Evolutionary conservation across 2,113 vertebrate species (phyloP), one percentile per base, ranked within the genome.

Genomic region (Neolamprologus devosi): DNA sequence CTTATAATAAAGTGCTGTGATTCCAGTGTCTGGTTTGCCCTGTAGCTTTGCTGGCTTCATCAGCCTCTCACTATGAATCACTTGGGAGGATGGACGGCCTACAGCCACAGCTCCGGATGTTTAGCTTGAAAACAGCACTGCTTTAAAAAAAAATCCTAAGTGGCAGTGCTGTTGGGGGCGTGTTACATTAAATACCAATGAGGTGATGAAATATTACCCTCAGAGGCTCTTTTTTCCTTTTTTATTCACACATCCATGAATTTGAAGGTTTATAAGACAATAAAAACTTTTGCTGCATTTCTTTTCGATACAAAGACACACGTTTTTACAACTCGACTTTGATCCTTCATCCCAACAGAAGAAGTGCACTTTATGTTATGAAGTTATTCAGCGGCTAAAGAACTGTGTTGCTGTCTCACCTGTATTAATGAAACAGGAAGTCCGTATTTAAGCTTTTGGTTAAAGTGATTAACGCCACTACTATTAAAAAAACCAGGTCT

Each of bases 131-230:
- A 17, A 78, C 70, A 78, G 23, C 23, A 28, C 70, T 65, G 42
- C 58, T 35, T 49, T 23, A 3, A 37, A 23, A 12, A 40, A 33
- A 19, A 35, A n/a, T 30, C n/a, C 55, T 9, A n/a, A 65, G 37
- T 81, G 47, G 23, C 60, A 81, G 84, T 4, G 5, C 42, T 81
- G 10, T 17, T 82, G 33, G 23, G 51, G 85, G 40, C 4, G 45
- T 78, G 65, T 75, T 82, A 9, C 42, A 63, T 53, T 53, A 42
- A 87, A 84, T 80, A 58, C 82, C 57, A 80, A 10, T 7, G 30
- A 55, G 73, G 19, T 68, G 65, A 79, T 58, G 23, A 87, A 47
- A 68, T 49, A 75, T 87, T 75, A 33, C n/a, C 33, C 16, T 28
- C 5, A 8, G 28, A 47, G 33, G 21, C 19, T 23, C 4, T 47